These are phyloP conservation scores for Digitonthophagus gazella DNA, from an alignment of 2,888 invertebrate genomes.

Conservation along the genomic window DNA sequence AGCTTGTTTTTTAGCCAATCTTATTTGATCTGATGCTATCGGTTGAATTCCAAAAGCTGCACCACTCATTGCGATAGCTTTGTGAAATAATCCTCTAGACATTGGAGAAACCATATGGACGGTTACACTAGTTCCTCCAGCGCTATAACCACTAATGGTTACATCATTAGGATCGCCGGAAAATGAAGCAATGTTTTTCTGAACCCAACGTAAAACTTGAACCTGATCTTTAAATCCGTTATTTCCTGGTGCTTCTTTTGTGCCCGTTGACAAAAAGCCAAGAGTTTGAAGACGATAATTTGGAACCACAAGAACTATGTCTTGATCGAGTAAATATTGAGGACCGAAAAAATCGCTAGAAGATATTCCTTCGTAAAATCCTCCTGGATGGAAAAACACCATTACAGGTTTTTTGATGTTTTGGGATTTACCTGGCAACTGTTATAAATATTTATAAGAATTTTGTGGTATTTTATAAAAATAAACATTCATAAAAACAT, in stretches of 20 bases:
- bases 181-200: slow-evolving; percentile 63
- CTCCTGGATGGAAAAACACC: slow-evolving; percentile 68
- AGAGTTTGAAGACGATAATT: slow-evolving; percentile 57
- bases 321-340: slow-evolving; percentile 62
- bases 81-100: slow-evolving; percentile 66
- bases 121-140: slow-evolving; percentile 50
- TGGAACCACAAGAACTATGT: slow-evolving; percentile 63
- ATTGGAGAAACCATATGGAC: slow-evolving; percentile 64
- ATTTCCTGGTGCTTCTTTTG: slow-evolving; percentile 65
- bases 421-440: too few species aligned
- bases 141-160: slow-evolving; percentile 62
- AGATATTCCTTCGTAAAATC: slow-evolving; percentile 60
- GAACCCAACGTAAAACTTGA: slow-evolving; percentile 63
- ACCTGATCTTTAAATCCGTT: slow-evolving; percentile 72
- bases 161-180: slow-evolving; percentile 66
- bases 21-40: slow-evolving; percentile 55
- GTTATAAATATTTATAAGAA: too few species aligned
- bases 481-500: too few species aligned
- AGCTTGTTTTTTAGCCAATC: slow-evolving; percentile 64
- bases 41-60: slow-evolving; percentile 58
- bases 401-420: slow-evolving; percentile 58
- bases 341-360: slow-evolving; percentile 60
- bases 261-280: slow-evolving; percentile 60
- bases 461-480: too few species aligned
- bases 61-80: slow-evolving; percentile 68